Percentiles rank a stretch among this genome's conserved stretches.
These are phyloP conservation scores for Clarias macrocephalus DNA, from an alignment of 2,113 vertebrate genomes.

Conservation along the genomic window DNA sequence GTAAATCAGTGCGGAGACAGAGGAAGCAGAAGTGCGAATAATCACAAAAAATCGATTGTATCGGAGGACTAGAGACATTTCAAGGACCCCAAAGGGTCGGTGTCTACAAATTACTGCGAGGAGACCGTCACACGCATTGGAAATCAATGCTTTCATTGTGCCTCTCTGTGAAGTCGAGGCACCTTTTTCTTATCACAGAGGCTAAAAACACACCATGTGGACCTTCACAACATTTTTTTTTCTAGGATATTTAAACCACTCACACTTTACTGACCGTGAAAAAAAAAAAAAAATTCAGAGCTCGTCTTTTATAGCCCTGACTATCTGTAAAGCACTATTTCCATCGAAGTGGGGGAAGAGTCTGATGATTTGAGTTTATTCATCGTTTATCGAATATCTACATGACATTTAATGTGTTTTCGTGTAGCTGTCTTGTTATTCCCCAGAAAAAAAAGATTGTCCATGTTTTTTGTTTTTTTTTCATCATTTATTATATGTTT, in stretches of 20 bases:
- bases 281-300: slow-evolving; percentile 23
- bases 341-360: neutral
- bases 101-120: slow-evolving; percentile 40
- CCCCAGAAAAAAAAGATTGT: slow-evolving; percentile 60
- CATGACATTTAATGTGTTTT: slow-evolving; percentile 61
- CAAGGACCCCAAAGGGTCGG: slow-evolving; percentile 38
- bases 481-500: slow-evolving; percentile 73
- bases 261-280: slow-evolving; percentile 67
- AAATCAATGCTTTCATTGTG: slow-evolving; percentile 46
- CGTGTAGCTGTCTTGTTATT: slow-evolving; percentile 58
- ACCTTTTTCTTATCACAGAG: slow-evolving; percentile 21
- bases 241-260: slow-evolving; percentile 77
- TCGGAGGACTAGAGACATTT: slow-evolving; percentile 44
- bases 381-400: slow-evolving; percentile 60
- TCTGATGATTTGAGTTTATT: slow-evolving; percentile 41
- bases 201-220: slow-evolving; percentile 33
- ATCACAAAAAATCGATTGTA: slow-evolving; percentile 60
- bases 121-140: slow-evolving; percentile 57
- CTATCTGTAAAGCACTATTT: slow-evolving; percentile 61
- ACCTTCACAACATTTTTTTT: slow-evolving; percentile 54
- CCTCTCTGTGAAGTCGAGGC: slow-evolving; percentile 20
- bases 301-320: slow-evolving; percentile 40
- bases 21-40: slow-evolving; percentile 63
- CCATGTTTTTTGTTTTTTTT: slow-evolving; percentile 70
- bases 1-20: slow-evolving; percentile 50